Base-by-base conservation (phyloP, 2,888 invertebrate species). In the Leptinotarsa peninsularis region DNA sequence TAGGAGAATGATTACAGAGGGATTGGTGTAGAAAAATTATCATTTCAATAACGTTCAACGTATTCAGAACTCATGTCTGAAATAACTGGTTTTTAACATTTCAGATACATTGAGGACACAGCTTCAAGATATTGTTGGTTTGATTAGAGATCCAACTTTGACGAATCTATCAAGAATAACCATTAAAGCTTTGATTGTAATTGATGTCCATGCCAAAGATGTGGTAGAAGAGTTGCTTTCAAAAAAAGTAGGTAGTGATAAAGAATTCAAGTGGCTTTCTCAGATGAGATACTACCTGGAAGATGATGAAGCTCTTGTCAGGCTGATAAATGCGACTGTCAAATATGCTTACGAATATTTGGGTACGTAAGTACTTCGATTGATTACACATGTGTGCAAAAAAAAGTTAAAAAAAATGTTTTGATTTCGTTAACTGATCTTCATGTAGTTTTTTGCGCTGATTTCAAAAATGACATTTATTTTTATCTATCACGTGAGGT, bases 121-220 rank as follows among this genome's bases (percentile, higher is more conserved):
- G 86, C 90, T 96, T 21, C 91, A 92, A 75, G 93, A 94, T 79
- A 93, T 95, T 75, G 95, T 96, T 0, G 90, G 91, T 63, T 88
- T 95, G 75, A 94, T 96, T 58, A 89, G 93, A 82, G 89, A 93
- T 85, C 93, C 94, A 3, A 91, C 92, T 82, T 88, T 96, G 71
- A 91, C 91, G 7, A 94, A 93, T 84, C 90, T 95, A 80, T 91
- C 91, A 77, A 91, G 95, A 83, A 94, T 94, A 73, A 95, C 95
- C 2, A 90, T 96, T 2, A 94, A 94, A 83, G 95, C 96, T 14
- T 89, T 96, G 49, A 95, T 96, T 68, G 94, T 95, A 54, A 93
- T 95, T 78, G 95, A 96, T 85, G 96, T 96, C 0, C 96, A 96
- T 83, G 94, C 95, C 4, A 93, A 94, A 87, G 95, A 96, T 87